A percentile compares a stretch with the other conserved stretches of the same genome.
phyloP scores from a whole-genome alignment of 64 coral and sea anemone genomes.

The Astreopora myriophthalma region DNA sequence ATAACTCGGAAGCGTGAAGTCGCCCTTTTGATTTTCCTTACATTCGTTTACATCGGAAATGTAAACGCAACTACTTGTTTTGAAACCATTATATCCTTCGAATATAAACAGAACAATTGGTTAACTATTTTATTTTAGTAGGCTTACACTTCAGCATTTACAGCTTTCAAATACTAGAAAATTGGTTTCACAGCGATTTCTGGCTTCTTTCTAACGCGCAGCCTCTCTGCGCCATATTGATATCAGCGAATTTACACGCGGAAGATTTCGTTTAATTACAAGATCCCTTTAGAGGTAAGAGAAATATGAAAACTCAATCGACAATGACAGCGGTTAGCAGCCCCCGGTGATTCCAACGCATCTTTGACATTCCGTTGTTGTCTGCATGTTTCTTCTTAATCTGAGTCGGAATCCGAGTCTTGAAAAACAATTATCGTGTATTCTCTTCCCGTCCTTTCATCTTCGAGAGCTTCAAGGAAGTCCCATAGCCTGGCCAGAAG shows the following conservation, averaged over 20 bases:
- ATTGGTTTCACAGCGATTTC: background rate
- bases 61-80: too few species aligned
- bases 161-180: background rate
- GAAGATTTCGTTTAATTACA: too few species aligned
- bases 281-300: too few species aligned
- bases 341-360: background rate
- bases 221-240: background rate
- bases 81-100: too few species aligned
- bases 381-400: background rate
- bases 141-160: background rate
- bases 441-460: slow-evolving; percentile 33
- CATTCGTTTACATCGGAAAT: too few species aligned
- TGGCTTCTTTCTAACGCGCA: background rate
- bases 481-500: slow-evolving; percentile 17
- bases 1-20: too few species aligned
- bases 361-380: too few species aligned
- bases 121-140: background rate
- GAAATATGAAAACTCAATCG: too few species aligned
- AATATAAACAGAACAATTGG: too few species aligned
- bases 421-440: background rate
- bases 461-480: slow-evolving; percentile 42
- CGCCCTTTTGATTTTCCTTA: too few species aligned
- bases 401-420: slow-evolving; percentile 15
- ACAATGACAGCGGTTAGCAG: too few species aligned
- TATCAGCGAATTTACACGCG: background rate